Percentiles rank a stretch among this genome's conserved stretches.
Conservation (phyloP, 2,888 invertebrate genomes). For the Patella ulyssiponensis region DNA sequence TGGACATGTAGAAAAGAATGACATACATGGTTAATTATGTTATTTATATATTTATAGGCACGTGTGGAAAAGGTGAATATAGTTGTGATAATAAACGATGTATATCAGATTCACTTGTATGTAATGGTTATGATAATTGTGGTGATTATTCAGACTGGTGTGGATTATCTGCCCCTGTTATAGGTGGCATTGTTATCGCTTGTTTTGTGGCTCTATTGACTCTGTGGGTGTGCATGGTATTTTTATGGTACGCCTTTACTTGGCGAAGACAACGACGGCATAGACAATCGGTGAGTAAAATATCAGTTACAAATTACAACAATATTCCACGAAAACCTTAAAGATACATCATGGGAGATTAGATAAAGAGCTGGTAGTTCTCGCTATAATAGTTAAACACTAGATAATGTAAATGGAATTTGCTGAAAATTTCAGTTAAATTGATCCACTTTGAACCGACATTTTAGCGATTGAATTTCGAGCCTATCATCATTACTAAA, state of each 20-base stretch:
- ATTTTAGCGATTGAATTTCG: too few relatives aligned
- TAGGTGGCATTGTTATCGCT: conserved; percentile 18
- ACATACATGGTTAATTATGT: too few relatives aligned
- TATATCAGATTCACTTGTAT: neutral
- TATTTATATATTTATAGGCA: neutral
- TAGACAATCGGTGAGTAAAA: neutral
- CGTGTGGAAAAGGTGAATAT: neutral
- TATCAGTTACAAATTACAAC: too few relatives aligned
- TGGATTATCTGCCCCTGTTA: conserved; percentile 11
- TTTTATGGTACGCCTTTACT: conserved; percentile 15
- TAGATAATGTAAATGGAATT: too few relatives aligned
- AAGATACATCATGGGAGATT: too few relatives aligned
- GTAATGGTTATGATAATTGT: conserved; percentile 14
- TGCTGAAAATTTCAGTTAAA: too few relatives aligned
- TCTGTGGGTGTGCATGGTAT: conserved; percentile 3
- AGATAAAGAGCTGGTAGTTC: too few relatives aligned
- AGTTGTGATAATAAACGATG: neutral
- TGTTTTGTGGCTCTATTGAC: conserved; percentile 13
- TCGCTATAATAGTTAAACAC: too few relatives aligned
- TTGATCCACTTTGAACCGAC: too few relatives aligned
- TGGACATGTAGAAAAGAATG: too few relatives aligned
- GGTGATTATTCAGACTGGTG: conserved; percentile 16
- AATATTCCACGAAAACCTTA: too few relatives aligned
- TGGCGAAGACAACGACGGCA: neutral
- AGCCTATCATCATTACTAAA: too few relatives aligned